phyloP scores from a whole-genome alignment of 2,113 vertebrate species.

The Eidolon helvum region DNA sequence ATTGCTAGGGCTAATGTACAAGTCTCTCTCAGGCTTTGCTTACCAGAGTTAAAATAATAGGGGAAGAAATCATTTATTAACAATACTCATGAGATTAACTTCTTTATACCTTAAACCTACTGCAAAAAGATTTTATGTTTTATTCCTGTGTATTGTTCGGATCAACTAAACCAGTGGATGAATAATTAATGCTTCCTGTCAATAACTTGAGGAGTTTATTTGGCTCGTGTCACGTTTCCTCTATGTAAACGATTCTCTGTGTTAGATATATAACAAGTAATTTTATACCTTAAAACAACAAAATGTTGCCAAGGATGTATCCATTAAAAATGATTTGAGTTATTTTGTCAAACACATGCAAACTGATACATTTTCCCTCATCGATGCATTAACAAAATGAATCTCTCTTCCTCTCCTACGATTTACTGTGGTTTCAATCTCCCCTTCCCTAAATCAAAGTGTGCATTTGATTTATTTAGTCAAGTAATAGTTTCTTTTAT shows the following conservation, averaged over 20 bases:
- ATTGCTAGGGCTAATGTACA: neutral
- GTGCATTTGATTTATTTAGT: too few species aligned
- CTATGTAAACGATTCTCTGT: neutral
- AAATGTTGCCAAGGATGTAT: neutral
- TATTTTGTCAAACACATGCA: neutral
- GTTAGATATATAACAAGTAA: neutral
- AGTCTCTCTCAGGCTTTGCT: neutral
- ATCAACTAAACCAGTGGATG: conserved; percentile 19
- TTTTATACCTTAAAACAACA: neutral
- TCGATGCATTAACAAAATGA: neutral
- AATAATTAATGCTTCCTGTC: conserved; percentile 44
- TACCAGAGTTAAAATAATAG: neutral
- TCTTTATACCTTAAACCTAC: neutral
- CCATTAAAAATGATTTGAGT: neutral
- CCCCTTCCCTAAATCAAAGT: too few species aligned
- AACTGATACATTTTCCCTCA: neutral
- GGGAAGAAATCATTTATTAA: neutral
- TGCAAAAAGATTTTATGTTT: neutral
- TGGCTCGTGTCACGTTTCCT: neutral
- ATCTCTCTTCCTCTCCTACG: neutral
- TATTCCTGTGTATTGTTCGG: neutral
- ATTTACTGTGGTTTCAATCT: neutral
- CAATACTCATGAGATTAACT: neutral
- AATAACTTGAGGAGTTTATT: conserved; percentile 33
- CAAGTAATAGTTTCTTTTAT: too few species aligned